Conservation (phyloP, 2,888 invertebrate genomes). For the Hoplodrina blanda region DNA sequence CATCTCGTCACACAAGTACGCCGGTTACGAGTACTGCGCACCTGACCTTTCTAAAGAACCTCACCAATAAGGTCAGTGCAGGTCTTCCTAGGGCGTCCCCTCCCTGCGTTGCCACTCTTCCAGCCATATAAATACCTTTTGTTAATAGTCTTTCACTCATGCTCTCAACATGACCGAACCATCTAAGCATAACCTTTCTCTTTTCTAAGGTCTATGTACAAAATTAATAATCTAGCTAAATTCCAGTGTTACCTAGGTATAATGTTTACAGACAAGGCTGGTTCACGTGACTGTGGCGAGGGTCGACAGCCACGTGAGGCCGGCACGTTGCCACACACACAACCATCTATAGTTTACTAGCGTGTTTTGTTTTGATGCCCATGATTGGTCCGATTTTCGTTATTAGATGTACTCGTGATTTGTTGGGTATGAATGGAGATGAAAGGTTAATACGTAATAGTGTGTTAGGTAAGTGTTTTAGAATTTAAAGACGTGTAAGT, state of each 20-base stretch:
- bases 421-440: constrained; percentile 41
- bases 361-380: constrained; percentile 12
- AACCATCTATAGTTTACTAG: constrained; percentile 4
- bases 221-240: constrained; percentile 20
- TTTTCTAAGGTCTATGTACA: too few relatives aligned
- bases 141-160: too few relatives aligned
- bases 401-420: constrained; percentile 29
- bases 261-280: constrained; percentile 55
- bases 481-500: not conserved
- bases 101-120: too few relatives aligned
- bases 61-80: too few relatives aligned
- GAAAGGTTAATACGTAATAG: not conserved
- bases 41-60: too few relatives aligned
- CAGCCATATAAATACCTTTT: too few relatives aligned
- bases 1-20: too few relatives aligned
- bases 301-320: constrained; percentile 46
- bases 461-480: not conserved
- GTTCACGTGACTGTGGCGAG: constrained; percentile 53
- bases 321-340: constrained; percentile 58
- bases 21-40: too few relatives aligned
- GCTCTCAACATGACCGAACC: too few relatives aligned
- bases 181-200: too few relatives aligned
- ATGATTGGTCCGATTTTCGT: constrained; percentile 34
- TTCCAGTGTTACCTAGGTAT: constrained; percentile 39
- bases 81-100: too few relatives aligned